These are phyloP conservation scores for Karalla daura DNA, from an alignment of 2,797 vertebrate genomes.

Conservation along the genomic window DNA sequence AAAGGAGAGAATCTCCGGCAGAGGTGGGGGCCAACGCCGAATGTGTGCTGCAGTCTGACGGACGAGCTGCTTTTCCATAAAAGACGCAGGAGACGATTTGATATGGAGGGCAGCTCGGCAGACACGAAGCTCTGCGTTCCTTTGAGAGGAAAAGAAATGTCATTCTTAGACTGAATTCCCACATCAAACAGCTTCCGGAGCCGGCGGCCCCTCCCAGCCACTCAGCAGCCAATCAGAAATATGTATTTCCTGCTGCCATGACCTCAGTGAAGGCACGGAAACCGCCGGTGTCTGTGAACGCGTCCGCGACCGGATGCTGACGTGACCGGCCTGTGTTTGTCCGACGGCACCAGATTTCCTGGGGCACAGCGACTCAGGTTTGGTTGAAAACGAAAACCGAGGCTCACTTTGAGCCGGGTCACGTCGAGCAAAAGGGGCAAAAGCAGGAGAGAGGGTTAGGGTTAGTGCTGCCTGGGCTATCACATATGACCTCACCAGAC, in stretches of 20 bases:
- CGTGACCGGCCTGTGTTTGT: conserved; percentile 13
- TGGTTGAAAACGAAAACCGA: conserved; percentile 7
- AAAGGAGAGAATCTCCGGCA: background rate
- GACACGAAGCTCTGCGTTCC: background rate
- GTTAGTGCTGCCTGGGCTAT: conserved; percentile 54
- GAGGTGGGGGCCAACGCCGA: background rate
- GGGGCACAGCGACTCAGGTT: conserved; percentile 5
- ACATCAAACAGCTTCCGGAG: background rate
- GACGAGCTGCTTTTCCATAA: too few relatives aligned
- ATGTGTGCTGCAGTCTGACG: too few relatives aligned
- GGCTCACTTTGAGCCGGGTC: conserved; percentile 21
- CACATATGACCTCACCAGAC: conserved; percentile 60
- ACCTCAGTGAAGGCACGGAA: conserved; percentile 30
- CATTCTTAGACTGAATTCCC: background rate
- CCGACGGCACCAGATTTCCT: conserved; percentile 25
- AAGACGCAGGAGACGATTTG: too few relatives aligned
- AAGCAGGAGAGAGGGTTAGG: too few relatives aligned
- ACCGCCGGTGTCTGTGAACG: conserved; percentile 21
- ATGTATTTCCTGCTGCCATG: conserved; percentile 14
- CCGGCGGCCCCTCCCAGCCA: background rate
- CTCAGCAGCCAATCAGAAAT: conserved; percentile 19
- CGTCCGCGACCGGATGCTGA: conserved; percentile 35
- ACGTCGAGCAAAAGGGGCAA: too few relatives aligned
- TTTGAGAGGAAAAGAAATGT: background rate
- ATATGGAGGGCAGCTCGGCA: background rate